Evolutionary conservation across 2,797 vertebrate species (phyloP), one percentile per base, ranked within the genome.

Genomic region (Acrossocheilus fasciatus): DNA sequence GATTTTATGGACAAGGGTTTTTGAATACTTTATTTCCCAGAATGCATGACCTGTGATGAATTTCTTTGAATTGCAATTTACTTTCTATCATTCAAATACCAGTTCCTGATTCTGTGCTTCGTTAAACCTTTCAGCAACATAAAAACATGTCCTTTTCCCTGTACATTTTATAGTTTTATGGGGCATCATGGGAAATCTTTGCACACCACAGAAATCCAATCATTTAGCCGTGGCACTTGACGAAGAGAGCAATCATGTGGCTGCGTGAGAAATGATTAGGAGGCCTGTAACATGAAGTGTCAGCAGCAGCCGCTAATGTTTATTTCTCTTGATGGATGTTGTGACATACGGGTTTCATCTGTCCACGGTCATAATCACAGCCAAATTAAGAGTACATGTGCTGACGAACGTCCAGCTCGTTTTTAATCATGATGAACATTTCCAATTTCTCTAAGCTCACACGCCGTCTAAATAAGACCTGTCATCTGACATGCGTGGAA

Each of bases 111-210:
- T 57, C 6, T 36, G 47, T 7, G 74, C 18, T 54, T 39, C 14
- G 0, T 20, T 57, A 57, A 77, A 54, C 20, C 75, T 39, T 15
- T n/a, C 52, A 26, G 12, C 36, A 10, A 1, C 52, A 10, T 15
- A 39, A 7, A 23, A 36, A 23, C 18, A 1, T 34, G 1, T 6
- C 34, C 9, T 20, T 66, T 82, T n/a, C 45, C 15, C 81, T 36
- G 79, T 15, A 1, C 57, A 6, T 80, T 4, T 15, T 15, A 11
- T 3, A 45, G 75, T 68, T 78, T 14, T 11, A 10, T 34, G 20
- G 5, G n/a, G 64, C 64, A 87, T 81, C 84, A 52, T 83, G 86
- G 84, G 84, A 89, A 68, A 86, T 82, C 68, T 50, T 54, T 20
- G 43, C 69, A 68, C 34, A 14, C 30, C 62, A 50, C 86, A 74